Base-by-base conservation (phyloP, 2,888 invertebrate species). In the Phyllotreta striolata region DNA sequence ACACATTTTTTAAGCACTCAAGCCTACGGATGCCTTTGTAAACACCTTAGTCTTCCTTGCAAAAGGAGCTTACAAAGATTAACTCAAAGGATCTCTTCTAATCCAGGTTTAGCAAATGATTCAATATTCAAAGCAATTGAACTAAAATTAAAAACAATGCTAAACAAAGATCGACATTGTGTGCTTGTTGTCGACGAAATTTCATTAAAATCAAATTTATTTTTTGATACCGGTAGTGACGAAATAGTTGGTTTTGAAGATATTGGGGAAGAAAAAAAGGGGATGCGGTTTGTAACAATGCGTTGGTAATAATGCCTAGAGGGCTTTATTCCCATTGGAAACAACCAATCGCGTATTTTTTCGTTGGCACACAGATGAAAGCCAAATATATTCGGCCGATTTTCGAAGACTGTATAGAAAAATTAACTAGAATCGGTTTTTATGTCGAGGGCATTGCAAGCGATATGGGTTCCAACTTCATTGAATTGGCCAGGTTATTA, bases 381-480 rank as follows among this genome's bases (percentile, higher is more conserved):
- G n/a, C n/a, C n/a, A n/a, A n/a, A n/a, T n/a, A n/a, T n/a, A n/a
- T n/a, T n/a, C n/a, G n/a, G n/a, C n/a, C n/a, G n/a, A n/a, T n/a
- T 43, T 56, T 35, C 34, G 43, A 37, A 12, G 12, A 64, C 49
- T 51, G 37, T 13, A 24, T 24, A 24, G 24, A 24, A 24, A 24
- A 24, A 24, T 24, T 24, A 24, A 4, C 10, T 10, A 24, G 7
- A 6, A 7, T 39, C 12, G 40, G 55, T 8, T 58, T 66, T 8
- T 38, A 13, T 41, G 56, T 66, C 1, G 12, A 66, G 12, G 55
- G 24, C 5, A 7, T 62, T 8, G 44, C 57, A 24, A 65, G 44
- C 40, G 65, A 65, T 40, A 62, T 66, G 55, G 59, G 58, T n/a
- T 60, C 63, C 3, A 66, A 62, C 51, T 62, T 62, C 24, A 63